These are phyloP conservation scores for Ephestia elutella DNA, from an alignment of 1,140 invertebrate species.

Conservation along the genomic window DNA sequence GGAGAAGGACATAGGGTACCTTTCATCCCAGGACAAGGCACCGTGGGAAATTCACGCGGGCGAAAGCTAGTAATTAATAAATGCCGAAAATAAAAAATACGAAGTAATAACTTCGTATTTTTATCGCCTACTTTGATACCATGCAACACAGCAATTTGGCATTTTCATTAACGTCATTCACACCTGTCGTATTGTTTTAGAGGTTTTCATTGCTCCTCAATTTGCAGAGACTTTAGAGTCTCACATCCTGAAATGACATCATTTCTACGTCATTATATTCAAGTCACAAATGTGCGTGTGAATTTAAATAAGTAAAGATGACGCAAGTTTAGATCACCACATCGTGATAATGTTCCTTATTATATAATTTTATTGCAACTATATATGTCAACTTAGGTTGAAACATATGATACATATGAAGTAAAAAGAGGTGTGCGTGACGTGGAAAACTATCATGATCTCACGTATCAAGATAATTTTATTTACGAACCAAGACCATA, in stretches of 20 bases:
- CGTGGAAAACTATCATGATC: no score
- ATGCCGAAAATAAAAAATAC: no score
- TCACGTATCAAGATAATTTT: no score
- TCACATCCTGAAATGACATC: conserved; percentile 12
- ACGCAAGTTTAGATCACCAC: neutral
- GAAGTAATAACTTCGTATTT: no score
- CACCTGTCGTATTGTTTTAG: neutral
- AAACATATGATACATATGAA: no score
- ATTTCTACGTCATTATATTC: conserved; percentile 12
- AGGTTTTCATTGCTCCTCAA: neutral
- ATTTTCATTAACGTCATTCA: neutral
- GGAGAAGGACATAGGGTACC: no score
- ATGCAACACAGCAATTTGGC: neutral
- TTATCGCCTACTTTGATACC: neutral
- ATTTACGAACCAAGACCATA: no score
- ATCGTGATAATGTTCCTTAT: neutral
- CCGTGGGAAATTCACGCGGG: no score
- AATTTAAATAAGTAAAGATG: neutral
- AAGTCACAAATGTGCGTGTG: conserved; percentile 5
- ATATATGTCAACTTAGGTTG: no score
- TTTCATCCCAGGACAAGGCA: no score
- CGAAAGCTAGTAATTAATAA: no score
- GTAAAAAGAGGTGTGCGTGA: no score
- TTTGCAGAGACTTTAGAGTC: neutral
- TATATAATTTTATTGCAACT: neutral